Evolutionary conservation across 2,113 vertebrate genomes (phyloP), one percentile per base, ranked within the genome.

Genomic region (Pelusios castaneus): DNA sequence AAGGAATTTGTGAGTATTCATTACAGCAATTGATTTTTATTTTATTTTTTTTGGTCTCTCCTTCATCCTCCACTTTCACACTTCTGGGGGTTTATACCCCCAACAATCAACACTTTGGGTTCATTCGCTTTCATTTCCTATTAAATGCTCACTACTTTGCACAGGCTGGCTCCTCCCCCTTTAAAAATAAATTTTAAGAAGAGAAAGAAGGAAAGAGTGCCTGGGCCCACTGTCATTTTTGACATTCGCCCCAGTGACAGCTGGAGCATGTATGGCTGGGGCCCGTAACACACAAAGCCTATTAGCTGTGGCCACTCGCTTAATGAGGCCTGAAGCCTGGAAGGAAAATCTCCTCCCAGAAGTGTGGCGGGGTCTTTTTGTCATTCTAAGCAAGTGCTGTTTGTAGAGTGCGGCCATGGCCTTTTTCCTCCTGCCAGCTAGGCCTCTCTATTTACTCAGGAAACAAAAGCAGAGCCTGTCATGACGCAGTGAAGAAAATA

Each of bases 341-440:
- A 98, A 97, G 95, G 96, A 98, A 97, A 98, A 98, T 98, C 98
- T 98, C 98, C 98, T 98, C 99, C 98, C 98, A 97, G 98, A 99
- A 99, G 99, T 99, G 99, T 99, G 99, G 98, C 98, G 97, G 92
- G 98, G 58, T 92, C 97, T 98, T 99, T n/a, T 99, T 99, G 99
- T 99, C 98, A 99, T 99, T 99, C 98, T 98, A 99, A 99, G 98
- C 98, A 98, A 98, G 98, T 96, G 96, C 97, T 98, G 98, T 98
- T 98, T 97, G 97, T 97, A 95, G 96, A 98, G 98, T 97, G 97
- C 96, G 98, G 98, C 98, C 98, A 98, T 98, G 95, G 98, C 94
- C 55, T 96, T 95, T 95, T 93, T 96, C 93, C 91, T 85, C 94
- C 89, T 97, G 95, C 94, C 93, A 91, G 93, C 90, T 67, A 80